A percentile compares a stretch with the other conserved stretches of the same genome.
Evolutionary conservation across 2,888 invertebrate species (phyloP).

Genomic region (Stenotaenia linearis): DNA sequence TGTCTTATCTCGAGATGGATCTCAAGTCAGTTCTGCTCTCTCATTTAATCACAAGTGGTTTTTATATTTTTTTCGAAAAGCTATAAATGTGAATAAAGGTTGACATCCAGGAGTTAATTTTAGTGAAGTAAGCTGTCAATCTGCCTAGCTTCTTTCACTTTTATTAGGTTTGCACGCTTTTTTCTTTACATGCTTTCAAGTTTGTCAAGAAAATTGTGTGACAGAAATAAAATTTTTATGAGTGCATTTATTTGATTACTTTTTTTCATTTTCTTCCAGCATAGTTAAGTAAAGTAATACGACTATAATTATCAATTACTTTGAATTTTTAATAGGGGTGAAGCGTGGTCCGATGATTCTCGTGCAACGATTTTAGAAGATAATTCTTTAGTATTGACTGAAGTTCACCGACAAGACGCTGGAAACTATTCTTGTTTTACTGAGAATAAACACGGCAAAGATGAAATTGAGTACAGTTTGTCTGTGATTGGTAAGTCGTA

Average conservation of each 20-base stretch:
- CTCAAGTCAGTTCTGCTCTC: neutral
- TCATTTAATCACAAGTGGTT: neutral
- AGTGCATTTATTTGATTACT: neutral
- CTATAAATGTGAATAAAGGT: neutral
- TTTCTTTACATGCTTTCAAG: neutral
- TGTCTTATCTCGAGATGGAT: neutral
- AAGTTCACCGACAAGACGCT: slow-evolving; percentile 31
- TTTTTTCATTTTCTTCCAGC: neutral
- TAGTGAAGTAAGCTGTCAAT: slow-evolving; percentile 4
- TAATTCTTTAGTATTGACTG: slow-evolving; percentile 32
- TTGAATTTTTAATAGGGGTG: slow-evolving; percentile 8
- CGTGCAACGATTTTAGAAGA: slow-evolving; percentile 24
- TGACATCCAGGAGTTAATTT: neutral
- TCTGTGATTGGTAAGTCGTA: slow-evolving; percentile 33
- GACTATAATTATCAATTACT: neutral
- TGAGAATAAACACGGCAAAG: slow-evolving; percentile 33
- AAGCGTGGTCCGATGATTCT: neutral
- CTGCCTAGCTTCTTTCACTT: neutral
- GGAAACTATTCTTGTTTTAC: slow-evolving; percentile 36
- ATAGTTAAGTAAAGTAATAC: neutral
- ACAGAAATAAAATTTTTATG: neutral
- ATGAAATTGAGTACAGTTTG: slow-evolving; percentile 33
- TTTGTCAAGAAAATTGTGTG: neutral
- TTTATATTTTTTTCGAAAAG: neutral
- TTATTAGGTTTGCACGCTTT: neutral